Percentiles rank a stretch among this genome's conserved stretches.
These are phyloP conservation scores for Poecilia latipinna DNA, from an alignment of 2,113 vertebrate genomes.

Conservation along the genomic window DNA sequence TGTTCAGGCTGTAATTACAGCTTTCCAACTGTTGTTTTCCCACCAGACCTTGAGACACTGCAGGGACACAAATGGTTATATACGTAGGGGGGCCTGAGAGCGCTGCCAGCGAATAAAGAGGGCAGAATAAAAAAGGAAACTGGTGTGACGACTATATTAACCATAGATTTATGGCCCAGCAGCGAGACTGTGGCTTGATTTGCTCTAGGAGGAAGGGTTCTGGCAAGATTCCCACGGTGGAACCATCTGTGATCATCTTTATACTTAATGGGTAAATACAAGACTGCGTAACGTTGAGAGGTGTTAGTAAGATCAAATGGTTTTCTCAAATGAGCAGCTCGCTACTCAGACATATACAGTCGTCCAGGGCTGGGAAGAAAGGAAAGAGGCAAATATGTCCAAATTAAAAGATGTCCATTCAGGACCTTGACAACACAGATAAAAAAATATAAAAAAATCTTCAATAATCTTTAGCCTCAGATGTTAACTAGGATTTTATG, in stretches of 20 bases:
- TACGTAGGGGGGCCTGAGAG: constrained; percentile 37
- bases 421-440: neutral
- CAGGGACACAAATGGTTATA: constrained; percentile 51
- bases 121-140: constrained; percentile 11
- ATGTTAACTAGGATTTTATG: neutral
- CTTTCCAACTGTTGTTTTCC: constrained; percentile 73
- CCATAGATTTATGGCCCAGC: constrained; percentile 39
- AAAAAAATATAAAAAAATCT: neutral
- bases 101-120: constrained; percentile 41
- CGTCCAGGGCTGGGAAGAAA: constrained; percentile 8
- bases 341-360: constrained; percentile 14
- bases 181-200: constrained; percentile 40
- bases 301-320: constrained; percentile 57
- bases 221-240: constrained; percentile 54
- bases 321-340: constrained; percentile 33
- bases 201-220: constrained; percentile 42
- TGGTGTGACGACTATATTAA: constrained; percentile 45
- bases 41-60: constrained; percentile 71
- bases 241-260: constrained; percentile 66
- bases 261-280: constrained; percentile 53
- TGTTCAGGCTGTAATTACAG: constrained; percentile 77
- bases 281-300: constrained; percentile 49
- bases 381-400: constrained; percentile 21
- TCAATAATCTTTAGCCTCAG: neutral
- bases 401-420: constrained; percentile 8